phyloP scores from a whole-genome alignment of 2,797 vertebrate genomes.

The Atherinosoma microstoma region DNA sequence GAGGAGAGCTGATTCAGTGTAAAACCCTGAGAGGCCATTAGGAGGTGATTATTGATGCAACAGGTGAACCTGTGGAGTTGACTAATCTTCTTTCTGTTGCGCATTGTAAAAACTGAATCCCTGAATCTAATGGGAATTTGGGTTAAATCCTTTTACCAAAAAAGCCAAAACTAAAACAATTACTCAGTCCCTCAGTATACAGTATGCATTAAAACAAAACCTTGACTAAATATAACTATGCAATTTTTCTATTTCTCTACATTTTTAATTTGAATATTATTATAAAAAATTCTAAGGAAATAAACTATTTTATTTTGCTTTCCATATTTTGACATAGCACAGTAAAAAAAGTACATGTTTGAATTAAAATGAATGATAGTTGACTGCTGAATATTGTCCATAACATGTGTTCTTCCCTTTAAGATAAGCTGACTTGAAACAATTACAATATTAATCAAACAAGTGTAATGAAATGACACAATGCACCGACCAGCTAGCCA shows the following conservation, averaged over 20 bases:
- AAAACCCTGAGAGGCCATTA: constrained; percentile 29
- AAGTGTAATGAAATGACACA: too few relatives aligned
- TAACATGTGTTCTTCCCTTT: neutral
- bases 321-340: neutral
- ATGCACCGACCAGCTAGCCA: neutral
- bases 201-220: too few relatives aligned
- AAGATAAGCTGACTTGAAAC: neutral
- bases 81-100: constrained; percentile 11
- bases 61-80: constrained; percentile 21
- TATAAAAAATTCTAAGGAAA: too few relatives aligned
- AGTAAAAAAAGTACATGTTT: neutral
- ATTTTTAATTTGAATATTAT: too few relatives aligned
- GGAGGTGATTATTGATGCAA: constrained; percentile 42
- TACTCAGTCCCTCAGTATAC: neutral
- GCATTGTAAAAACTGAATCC: constrained; percentile 1
- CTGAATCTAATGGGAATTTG: neutral
- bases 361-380: too few relatives aligned
- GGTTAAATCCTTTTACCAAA: neutral
- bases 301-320: neutral
- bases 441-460: neutral
- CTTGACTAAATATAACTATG: too few relatives aligned
- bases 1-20: constrained; percentile 36
- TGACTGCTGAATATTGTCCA: neutral
- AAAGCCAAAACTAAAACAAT: too few relatives aligned
- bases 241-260: too few relatives aligned